Evolutionary conservation across 2,113 vertebrate species (phyloP), one percentile per base, ranked within the genome.

Genomic region (Rhipidura dahli): DNA sequence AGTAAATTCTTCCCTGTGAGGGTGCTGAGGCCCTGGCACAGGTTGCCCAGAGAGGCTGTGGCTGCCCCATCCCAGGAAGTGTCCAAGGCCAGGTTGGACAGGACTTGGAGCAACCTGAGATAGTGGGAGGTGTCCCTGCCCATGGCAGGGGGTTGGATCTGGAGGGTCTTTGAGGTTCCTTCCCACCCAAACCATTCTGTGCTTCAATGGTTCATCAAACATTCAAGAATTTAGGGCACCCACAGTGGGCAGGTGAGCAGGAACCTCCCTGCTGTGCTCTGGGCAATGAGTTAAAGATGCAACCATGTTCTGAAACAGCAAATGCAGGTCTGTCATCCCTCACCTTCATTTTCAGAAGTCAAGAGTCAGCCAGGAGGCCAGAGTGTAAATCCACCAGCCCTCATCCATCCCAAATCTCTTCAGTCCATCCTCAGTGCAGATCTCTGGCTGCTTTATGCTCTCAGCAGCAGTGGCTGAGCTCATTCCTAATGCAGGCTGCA

Each of bases 51-150:
- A 30, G 68, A 4, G 6, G 19, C 47, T 80, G 60, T 17, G 53
- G 45, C 28, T 79, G 59, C 26, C 11, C 13, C 53, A 49, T 47
- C 47, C 27, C 68, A 73, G 66, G 59, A 11, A 27, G 21, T 14
- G 24, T 5, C 0, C 51, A 28, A 33, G 47, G 27, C 6, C 30
- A 30, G 47, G 31, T 0, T 44, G 22, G 59, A 60, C 0, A 0
- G 45, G 59, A 30, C 7, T 72, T 45, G 39, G 18, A 60, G 45
- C 9, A 49, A 0, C 7, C 40, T 49, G 60, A 26, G 17, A 5
- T 1, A 13, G 33, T 35, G 65, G 18, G 6, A 86, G n/a, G 7
- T 16, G 39, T 60, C 18, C 51, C 30, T 60, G 39, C 17, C 33
- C 15, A 2, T 19, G 15, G 54, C 21, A 40, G n/a, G 30, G 24